phyloP scores from a whole-genome alignment of 2,888 invertebrate species.

The Agrotis puta region DNA sequence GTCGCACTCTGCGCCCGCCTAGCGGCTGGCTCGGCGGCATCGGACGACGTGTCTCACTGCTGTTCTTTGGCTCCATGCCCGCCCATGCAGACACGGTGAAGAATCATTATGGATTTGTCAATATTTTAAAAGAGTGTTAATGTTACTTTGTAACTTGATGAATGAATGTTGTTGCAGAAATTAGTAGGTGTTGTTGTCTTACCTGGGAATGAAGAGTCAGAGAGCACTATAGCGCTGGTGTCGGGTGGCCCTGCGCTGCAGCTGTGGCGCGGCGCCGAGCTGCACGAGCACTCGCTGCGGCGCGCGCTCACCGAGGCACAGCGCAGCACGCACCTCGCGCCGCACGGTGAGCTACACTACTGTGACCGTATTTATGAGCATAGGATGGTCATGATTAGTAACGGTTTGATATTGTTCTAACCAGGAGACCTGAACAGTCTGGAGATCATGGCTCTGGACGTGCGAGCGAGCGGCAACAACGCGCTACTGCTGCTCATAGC shows the following conservation, averaged over 20 bases:
- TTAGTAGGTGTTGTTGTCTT: conserved; percentile 93
- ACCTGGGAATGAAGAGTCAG: conserved; percentile 81
- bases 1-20: conserved; percentile 93
- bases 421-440: conserved; percentile 91
- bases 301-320: conserved; percentile 94
- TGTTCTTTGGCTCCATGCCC: conserved; percentile 95
- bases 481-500: conserved; percentile 93
- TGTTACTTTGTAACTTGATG: background rate
- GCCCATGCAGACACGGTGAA: conserved; percentile 92
- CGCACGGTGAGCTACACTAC: conserved; percentile 45
- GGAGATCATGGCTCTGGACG: conserved; percentile 94
- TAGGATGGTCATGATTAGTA: too few relatives aligned
- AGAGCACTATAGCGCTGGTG: conserved; percentile 85
- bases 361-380: too few relatives aligned
- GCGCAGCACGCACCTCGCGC: conserved; percentile 77
- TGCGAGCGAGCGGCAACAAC: conserved; percentile 91
- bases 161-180: conserved; percentile 77
- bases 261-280: conserved; percentile 94
- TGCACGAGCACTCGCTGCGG: conserved; percentile 94
- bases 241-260: conserved; percentile 95
- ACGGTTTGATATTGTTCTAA: too few relatives aligned
- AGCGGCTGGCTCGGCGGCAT: conserved; percentile 97
- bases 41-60: conserved; percentile 94
- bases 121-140: background rate
- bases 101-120: conserved; percentile 10